Evolutionary conservation across 2,888 invertebrate genomes (phyloP).

Genomic region (Falcaria lacertinaria): DNA sequence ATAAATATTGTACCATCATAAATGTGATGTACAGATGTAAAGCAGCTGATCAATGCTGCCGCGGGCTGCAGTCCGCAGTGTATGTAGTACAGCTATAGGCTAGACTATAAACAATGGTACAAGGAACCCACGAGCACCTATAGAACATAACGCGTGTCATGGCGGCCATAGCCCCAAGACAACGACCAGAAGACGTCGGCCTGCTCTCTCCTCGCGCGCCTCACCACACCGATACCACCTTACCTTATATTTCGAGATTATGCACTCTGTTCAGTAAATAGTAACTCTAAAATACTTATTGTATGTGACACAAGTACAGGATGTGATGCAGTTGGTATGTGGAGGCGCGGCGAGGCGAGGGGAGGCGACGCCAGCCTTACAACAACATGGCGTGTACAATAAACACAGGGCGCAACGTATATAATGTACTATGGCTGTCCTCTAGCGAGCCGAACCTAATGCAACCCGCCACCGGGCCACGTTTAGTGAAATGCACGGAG

Average conservation of each 20-base stretch:
- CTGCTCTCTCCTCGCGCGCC: neutral
- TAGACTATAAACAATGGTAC: neutral
- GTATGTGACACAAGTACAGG: too few relatives aligned
- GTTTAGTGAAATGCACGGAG: constrained; percentile 49
- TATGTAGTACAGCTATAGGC: too few relatives aligned
- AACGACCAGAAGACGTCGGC: too few relatives aligned
- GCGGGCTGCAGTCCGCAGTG: neutral
- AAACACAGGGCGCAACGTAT: constrained; percentile 33
- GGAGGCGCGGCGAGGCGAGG: too few relatives aligned
- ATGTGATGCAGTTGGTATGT: too few relatives aligned
- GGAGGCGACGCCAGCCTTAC: constrained; percentile 29
- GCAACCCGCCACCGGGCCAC: constrained; percentile 68
- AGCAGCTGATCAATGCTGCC: neutral
- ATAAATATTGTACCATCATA: neutral
- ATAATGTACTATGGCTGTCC: constrained; percentile 58
- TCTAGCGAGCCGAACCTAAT: constrained; percentile 68
- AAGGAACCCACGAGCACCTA: neutral
- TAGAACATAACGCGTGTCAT: too few relatives aligned
- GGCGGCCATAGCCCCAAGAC: too few relatives aligned
- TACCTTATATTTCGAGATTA: neutral
- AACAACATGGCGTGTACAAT: constrained; percentile 47
- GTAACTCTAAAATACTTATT: too few relatives aligned
- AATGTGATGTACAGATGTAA: neutral
- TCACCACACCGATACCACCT: neutral
- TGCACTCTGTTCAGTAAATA: too few relatives aligned